Evolutionary conservation across 2,888 invertebrate species (phyloP).

Genomic region (Odontomyia ornata): DNA sequence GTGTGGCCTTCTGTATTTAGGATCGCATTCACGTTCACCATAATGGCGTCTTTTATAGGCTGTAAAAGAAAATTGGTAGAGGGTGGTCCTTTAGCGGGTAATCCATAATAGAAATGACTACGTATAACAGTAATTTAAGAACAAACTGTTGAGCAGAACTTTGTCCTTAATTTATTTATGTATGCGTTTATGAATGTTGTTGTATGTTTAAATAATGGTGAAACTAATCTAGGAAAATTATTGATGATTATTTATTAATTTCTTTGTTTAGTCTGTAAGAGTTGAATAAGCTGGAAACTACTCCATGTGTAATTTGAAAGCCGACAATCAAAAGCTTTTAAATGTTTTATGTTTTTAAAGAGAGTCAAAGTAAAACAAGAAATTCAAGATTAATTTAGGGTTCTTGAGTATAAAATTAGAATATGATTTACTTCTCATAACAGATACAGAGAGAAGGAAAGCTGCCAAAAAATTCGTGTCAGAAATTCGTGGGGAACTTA

Average conservation of each 20-base stretch:
- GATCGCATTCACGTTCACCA: not conserved
- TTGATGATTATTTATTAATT: slow-evolving; percentile 35
- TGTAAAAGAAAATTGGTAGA: not conserved
- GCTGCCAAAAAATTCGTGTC: no score
- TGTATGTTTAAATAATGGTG: not conserved
- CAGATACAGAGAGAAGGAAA: no score
- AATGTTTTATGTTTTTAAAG: not conserved
- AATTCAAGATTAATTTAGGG: no score
- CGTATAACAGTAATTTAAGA: slow-evolving; percentile 38
- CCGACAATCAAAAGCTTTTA: not conserved
- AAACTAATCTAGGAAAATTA: not conserved
- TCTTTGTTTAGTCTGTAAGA: slow-evolving; percentile 27
- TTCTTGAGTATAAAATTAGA: no score
- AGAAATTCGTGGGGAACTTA: no score
- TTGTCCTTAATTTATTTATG: not conserved
- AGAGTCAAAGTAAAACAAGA: not conserved
- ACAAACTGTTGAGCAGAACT: slow-evolving; percentile 44
- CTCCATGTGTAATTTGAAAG: slow-evolving; percentile 11
- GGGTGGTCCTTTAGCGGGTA: slow-evolving; percentile 5
- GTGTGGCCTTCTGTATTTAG: not conserved
- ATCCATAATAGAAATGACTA: not conserved
- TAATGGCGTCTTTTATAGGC: slow-evolving; percentile 23
- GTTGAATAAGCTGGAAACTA: slow-evolving; percentile 20
- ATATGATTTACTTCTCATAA: no score
- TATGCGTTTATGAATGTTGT: not conserved